Evolutionary conservation across 2,797 vertebrate species (phyloP).

Genomic region (Etheostoma nigrum): DNA sequence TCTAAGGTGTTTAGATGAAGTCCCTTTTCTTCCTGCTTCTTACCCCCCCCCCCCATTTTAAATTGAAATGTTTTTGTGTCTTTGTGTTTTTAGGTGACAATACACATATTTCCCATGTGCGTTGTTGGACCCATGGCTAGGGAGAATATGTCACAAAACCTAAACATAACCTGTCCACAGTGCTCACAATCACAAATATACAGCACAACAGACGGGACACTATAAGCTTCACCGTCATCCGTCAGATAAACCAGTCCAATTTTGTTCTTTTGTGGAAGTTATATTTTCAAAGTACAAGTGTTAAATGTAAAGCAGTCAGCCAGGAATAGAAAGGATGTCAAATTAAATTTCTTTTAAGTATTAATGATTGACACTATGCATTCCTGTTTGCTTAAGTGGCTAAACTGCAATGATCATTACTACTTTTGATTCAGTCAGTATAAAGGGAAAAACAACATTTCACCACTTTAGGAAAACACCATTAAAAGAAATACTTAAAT

Average conservation of each 20-base stretch:
- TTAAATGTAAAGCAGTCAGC: conserved; percentile 3
- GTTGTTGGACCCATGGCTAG: conserved; percentile 12
- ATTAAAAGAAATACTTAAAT: conserved; percentile 25
- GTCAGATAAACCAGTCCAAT: conserved; percentile 11
- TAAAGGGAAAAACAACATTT: neutral
- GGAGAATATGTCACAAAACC: conserved; percentile 10
- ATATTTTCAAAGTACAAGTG: conserved; percentile 24
- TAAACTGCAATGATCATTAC: neutral
- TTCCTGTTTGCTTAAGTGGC: conserved; percentile 14
- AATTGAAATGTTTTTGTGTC: conserved; percentile 45
- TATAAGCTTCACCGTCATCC: neutral
- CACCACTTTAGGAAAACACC: neutral
- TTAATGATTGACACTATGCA: conserved; percentile 39
- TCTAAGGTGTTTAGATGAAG: conserved; percentile 38
- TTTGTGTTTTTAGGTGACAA: conserved; percentile 48
- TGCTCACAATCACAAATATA: neutral
- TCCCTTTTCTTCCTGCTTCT: conserved; percentile 52
- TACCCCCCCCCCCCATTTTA: conserved; percentile 22
- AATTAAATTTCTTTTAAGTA: conserved; percentile 25
- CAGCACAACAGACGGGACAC: neutral
- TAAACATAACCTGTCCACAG: neutral
- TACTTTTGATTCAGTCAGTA: neutral
- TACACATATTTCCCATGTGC: conserved; percentile 21
- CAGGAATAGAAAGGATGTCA: conserved; percentile 26
- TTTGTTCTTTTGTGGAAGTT: conserved; percentile 9